Evolutionary conservation across 2,888 invertebrate species (phyloP), one percentile per base, ranked within the genome.

Genomic region (Hypena proboscidalis): DNA sequence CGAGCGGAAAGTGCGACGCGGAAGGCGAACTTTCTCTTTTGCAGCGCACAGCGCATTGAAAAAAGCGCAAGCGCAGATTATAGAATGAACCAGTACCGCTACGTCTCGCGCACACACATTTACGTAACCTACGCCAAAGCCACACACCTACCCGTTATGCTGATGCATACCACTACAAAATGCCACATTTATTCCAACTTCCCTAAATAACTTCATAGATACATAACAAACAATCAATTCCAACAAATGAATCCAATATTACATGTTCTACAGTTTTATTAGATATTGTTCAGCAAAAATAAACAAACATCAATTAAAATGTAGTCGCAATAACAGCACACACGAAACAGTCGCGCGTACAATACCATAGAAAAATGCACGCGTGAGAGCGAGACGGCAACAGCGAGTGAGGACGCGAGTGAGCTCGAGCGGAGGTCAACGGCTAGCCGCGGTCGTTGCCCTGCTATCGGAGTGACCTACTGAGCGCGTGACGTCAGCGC

Each of bases 401-500:
- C 61, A 81, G 65, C 63, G 66, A 70, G 74, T 84, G 85, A 87
- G 86, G 87, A 85, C 87, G 87, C 85, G 82, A 78, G 77, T 82
- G 67, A 73, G 81, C 80, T 81, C 80, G 76, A 79, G 81, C 90
- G 90, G 91, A 91, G 91, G 91, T 91, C 91, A 91, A 91, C 91
- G 91, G 89, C 91, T 90, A 91, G 88, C 89, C 85, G 91, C 91
- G 91, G 91, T 90, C 91, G 90, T 91, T 90, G 91, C 90, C 90
- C 91, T 83, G 90, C 90, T 90, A 90, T 90, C 90, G 90, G 83
- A 90, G 89, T 91, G 91, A 91, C 91, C 91, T 90, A 91, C 90
- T 91, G 85, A 91, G 90, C 89, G 90, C 73, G 91, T 88, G 90
- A 92, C 90, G 90, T 90, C 90, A 90, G 68, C 82, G 71, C 82